Base-by-base conservation (phyloP, 2,888 invertebrate species). In the Phlogophora meticulosa region DNA sequence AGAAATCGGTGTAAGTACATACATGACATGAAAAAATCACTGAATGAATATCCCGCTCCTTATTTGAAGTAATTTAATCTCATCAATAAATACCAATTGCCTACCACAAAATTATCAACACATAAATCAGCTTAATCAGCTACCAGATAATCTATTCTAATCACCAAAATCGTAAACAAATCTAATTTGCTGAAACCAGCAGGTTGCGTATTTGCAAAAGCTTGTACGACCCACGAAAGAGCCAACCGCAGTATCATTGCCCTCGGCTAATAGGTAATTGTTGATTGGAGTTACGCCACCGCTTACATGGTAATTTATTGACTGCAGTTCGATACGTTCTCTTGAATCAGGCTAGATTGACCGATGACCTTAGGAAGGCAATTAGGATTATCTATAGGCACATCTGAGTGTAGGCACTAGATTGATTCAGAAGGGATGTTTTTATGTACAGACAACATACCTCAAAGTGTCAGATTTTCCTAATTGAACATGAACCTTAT, bases 181-280 rank as follows among this genome's bases (percentile, higher is more conserved):
- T 24, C 20, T 38, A 34, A 57, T 64, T 61, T 51, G 53, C 46
- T 62, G 24, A 46, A 72, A 76, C 56, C 57, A 45, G 20, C 43
- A 62, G 64, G 76, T 79, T 73, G 80, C 76, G 79, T 82, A 85
- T 85, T 81, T 78, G 70, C 83, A 79, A 71, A 83, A 67, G 67
- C 68, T 67, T 77, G 82, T 66, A 72, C 58, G 70, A 34, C 51
- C 49, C 49, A 55, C 65, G 46, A 86, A 85, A 86, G 85, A 87
- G 83, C 88, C 65, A 53, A 11, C 10, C 48, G 5, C 7, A 82
- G 70, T 49, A 83, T 77, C 61, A 82, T 85, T 87, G 84, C 84
- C 83, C 84, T 83, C 72, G 42, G 72, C 75, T 84, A 86, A 84
- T 85, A 77, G 78, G 75, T 72, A 69, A 76, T 77, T 67, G 65